phyloP scores from a whole-genome alignment of 1,140 invertebrate genomes.

The Penaeus vannamei region DNA sequence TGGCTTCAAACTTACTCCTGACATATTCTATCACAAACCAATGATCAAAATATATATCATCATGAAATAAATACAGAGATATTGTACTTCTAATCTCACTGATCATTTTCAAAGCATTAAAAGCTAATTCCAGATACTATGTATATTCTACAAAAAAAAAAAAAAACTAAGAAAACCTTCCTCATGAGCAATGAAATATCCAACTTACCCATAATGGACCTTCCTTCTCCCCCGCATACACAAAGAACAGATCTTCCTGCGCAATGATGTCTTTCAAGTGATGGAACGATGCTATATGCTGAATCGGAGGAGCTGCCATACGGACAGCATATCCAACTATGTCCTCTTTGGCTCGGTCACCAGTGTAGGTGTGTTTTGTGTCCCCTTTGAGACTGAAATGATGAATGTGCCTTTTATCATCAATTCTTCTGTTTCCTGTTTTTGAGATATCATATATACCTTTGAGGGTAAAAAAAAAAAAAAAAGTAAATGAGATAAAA shows the following conservation, averaged over 20 bases:
- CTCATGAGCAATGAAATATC: constrained; percentile 28
- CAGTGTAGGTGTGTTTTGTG: constrained; percentile 84
- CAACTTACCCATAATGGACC: constrained; percentile 84
- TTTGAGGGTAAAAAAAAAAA: too few species aligned
- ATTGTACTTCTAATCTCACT: too few species aligned
- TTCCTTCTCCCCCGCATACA: constrained; percentile 85
- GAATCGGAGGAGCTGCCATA: constrained; percentile 89
- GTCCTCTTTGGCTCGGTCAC: constrained; percentile 91
- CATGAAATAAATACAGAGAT: too few species aligned
- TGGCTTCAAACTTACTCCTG: too few species aligned
- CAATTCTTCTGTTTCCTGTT: too few species aligned
- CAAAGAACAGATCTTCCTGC: constrained; percentile 87
- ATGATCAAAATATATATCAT: too few species aligned
- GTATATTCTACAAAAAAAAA: background rate
- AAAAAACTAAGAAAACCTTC: background rate
- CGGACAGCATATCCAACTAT: constrained; percentile 94
- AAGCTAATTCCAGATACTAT: background rate
- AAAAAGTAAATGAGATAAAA: too few species aligned
- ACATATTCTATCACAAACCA: too few species aligned
- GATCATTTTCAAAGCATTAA: too few species aligned
- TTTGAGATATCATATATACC: too few species aligned
- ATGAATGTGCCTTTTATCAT: background rate
- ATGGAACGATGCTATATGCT: constrained; percentile 78
- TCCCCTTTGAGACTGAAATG: constrained; percentile 87
- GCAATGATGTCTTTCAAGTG: constrained; percentile 85